Base-by-base conservation (phyloP, 2,888 invertebrate genomes). In the Eucriotettix oculatus region DNA sequence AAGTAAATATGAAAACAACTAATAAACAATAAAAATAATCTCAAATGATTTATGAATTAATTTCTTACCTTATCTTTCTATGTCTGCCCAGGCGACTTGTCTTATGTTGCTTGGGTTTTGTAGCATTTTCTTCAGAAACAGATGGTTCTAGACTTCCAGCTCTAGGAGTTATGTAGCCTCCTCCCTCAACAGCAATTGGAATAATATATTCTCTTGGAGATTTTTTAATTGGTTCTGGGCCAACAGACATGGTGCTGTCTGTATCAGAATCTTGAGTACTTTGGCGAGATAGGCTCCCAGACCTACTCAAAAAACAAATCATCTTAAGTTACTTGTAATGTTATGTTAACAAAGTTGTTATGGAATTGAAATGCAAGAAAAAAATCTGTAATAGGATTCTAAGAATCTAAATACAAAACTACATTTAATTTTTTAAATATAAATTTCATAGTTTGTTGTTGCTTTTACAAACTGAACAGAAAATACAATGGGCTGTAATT, bases 171-270 rank as follows among this genome's bases (percentile, higher is more conserved):
- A 88, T 86, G 72, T 86, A 89, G 63, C 90, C 91, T 63, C 90
- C 90, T 66, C 91, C 92, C 73, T 93, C 92, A 60, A 92, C 86
- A 16, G 90, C 90, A 69, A 93, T 92, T n/a, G 92, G 92, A 73
- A 93, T 92, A 68, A 93, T 91, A 70, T 90, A 91, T 75, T 93
- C 92, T 54, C 92, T 79, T 16, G 91, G 90, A 14, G 90, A 90
- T 75, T 91, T 92, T 71, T 87, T 85, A 69, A 91, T 90, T 10
- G 90, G 88, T 71, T 87, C 85, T 58, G 78, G 77, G 29, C 79
- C 78, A 7, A 71, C 67, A 10, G 77, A 74, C 12, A 72, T 71
- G 16, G 66, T 66, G 52, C 66, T 65, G 14, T 66, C 67, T 16
- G 67, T 67, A 67, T 90, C 89, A 11, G 85, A 84, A 63, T 85